Evolutionary conservation across 2,113 vertebrate species (phyloP).

Genomic region (Acrocephalus arundinaceus): DNA sequence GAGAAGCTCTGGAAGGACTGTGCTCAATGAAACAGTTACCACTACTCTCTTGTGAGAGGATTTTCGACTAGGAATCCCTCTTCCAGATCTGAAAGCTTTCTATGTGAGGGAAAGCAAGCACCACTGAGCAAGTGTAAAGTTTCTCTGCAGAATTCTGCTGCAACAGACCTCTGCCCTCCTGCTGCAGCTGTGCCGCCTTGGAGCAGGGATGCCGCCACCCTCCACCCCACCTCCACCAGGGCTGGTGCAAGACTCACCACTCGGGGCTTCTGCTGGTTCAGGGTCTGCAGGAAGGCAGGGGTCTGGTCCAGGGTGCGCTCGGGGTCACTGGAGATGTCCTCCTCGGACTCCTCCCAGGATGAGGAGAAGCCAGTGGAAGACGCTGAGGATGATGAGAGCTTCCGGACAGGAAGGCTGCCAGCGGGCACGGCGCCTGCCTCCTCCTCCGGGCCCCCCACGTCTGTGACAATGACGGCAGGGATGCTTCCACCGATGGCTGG

Average conservation of each 20-base stretch:
- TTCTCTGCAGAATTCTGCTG: not conserved
- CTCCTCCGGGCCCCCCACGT: constrained; percentile 81
- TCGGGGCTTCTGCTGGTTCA: constrained; percentile 84
- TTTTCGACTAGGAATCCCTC: not conserved
- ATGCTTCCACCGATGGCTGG: constrained; percentile 58
- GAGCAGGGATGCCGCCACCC: not conserved
- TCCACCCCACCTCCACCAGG: not conserved
- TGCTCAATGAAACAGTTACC: not conserved
- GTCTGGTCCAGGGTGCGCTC: constrained; percentile 86
- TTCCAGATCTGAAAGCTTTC: not conserved
- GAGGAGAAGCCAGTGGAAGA: constrained; percentile 97
- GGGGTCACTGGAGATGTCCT: constrained; percentile 94
- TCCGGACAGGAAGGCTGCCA: constrained; percentile 79
- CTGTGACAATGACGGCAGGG: constrained; percentile 91
- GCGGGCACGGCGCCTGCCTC: constrained; percentile 70
- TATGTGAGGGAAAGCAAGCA: not conserved
- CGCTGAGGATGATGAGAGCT: constrained; percentile 93
- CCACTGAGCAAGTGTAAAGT: not conserved
- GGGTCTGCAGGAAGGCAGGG: constrained; percentile 83
- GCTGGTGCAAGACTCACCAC: constrained; percentile 82
- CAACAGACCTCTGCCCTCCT: not conserved
- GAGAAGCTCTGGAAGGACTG: not conserved
- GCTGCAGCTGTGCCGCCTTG: not conserved
- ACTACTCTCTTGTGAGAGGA: accelerated
- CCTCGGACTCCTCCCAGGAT: constrained; percentile 96